phyloP scores from a whole-genome alignment of 2,888 invertebrate genomes.

The Phlogophora meticulosa region DNA sequence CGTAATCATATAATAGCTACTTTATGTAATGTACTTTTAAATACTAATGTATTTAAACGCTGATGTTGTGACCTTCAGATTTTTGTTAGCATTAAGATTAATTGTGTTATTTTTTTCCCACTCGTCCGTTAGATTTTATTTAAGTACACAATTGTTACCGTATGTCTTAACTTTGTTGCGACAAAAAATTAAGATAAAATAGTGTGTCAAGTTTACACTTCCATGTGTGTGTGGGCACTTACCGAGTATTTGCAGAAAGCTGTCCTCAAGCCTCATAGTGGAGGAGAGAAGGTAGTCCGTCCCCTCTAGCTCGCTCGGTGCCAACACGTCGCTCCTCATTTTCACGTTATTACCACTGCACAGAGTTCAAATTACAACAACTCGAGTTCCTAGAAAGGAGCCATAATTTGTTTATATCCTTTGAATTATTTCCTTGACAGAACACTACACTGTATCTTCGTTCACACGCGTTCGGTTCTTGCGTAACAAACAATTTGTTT shows the following conservation, averaged over 20 bases:
- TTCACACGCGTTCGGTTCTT: conserved; percentile 60
- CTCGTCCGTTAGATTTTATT: neutral
- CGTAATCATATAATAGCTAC: conserved; percentile 19
- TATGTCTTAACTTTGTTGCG: neutral
- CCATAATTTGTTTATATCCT: conserved; percentile 67
- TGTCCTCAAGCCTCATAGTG: conserved; percentile 92
- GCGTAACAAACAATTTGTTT: conserved; percentile 51
- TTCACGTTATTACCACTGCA: conserved; percentile 72
- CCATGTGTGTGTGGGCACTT: conserved; percentile 74
- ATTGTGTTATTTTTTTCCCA: neutral
- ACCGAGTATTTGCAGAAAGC: conserved; percentile 92
- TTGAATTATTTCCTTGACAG: conserved; percentile 60
- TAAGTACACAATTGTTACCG: too few relatives aligned
- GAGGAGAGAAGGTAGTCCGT: conserved; percentile 92
- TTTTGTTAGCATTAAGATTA: conserved; percentile 13
- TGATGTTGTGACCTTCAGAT: conserved; percentile 19
- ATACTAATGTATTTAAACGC: conserved; percentile 10
- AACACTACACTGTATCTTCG: conserved; percentile 64
- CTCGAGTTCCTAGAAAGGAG: conserved; percentile 61
- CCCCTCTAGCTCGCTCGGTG: conserved; percentile 91
- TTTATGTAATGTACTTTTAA: conserved; percentile 1
- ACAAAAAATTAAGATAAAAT: conserved; percentile 6
- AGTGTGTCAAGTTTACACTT: conserved; percentile 10
- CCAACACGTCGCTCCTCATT: conserved; percentile 90
- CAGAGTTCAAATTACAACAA: conserved; percentile 71